Evolutionary conservation across 2,113 vertebrate genomes (phyloP).

Genomic region (Euleptes europaea): DNA sequence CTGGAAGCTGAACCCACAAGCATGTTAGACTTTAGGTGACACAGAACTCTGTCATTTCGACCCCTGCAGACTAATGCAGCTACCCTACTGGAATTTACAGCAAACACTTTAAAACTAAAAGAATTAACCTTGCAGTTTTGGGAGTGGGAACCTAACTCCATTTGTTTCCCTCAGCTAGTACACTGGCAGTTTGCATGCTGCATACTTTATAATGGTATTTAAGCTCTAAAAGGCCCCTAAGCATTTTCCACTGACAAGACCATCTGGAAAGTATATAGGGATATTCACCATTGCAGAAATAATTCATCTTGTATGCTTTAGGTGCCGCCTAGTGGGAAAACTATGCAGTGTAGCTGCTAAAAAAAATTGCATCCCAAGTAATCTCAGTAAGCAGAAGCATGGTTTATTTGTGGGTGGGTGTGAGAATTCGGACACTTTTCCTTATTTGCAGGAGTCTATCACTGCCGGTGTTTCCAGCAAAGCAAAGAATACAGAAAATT

Average conservation of each 20-base stretch:
- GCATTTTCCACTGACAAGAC: background rate
- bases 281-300: background rate
- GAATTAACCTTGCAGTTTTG: background rate
- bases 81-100: background rate
- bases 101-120: background rate
- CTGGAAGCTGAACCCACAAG: too few relatives aligned
- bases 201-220: background rate
- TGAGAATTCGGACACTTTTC: background rate
- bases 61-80: too few relatives aligned
- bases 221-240: background rate
- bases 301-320: slow-evolving; percentile 39
- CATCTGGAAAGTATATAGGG: slow-evolving; percentile 20
- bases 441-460: slow-evolving; percentile 51
- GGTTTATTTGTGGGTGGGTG: slow-evolving; percentile 55
- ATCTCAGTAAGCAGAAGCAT: slow-evolving; percentile 59
- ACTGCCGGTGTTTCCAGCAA: slow-evolving; percentile 47
- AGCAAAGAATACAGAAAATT: slow-evolving; percentile 64
- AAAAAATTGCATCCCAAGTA: slow-evolving; percentile 25
- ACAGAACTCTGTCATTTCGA: too few relatives aligned
- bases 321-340: slow-evolving; percentile 72
- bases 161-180: background rate
- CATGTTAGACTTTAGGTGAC: too few relatives aligned
- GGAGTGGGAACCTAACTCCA: accelerated
- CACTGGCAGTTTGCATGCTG: background rate
- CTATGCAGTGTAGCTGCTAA: accelerated